Conservation (phyloP, 2,113 vertebrate species). For the Gallinago media region DNA sequence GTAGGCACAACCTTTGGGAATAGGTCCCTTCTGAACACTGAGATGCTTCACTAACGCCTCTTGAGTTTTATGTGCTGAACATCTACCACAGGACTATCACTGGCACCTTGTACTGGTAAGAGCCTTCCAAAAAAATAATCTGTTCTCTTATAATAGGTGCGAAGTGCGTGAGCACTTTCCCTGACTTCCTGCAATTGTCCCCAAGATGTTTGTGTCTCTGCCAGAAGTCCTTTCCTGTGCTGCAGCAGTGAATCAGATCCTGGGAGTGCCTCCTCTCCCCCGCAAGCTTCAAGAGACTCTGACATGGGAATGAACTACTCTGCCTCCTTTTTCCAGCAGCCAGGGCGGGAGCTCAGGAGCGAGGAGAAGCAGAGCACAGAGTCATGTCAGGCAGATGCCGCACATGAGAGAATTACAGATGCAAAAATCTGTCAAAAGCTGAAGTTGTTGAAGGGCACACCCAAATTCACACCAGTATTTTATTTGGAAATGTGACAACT, state of each 20-base stretch:
- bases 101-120: not conserved
- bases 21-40: not conserved
- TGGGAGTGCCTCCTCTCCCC: not conserved
- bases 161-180: not conserved
- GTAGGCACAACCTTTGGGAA: not conserved
- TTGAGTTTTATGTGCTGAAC: not conserved
- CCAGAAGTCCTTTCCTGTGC: not conserved
- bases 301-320: not conserved
- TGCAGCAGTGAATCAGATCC: not conserved
- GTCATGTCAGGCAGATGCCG: not conserved
- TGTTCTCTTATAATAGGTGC: not conserved
- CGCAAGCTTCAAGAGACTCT: not conserved
- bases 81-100: not conserved
- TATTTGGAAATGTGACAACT: not conserved
- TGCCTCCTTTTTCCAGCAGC: not conserved
- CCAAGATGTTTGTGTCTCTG: not conserved
- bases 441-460: not conserved
- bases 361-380: not conserved
- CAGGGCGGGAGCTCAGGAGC: not conserved
- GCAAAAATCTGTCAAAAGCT: not conserved
- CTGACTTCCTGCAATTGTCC: slow-evolving; percentile 41
- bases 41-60: not conserved
- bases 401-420: not conserved
- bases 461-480: not conserved
- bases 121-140: not conserved